These are phyloP conservation scores for Melanophora roralis DNA, from an alignment of 2,888 invertebrate genomes.

Conservation along the genomic window DNA sequence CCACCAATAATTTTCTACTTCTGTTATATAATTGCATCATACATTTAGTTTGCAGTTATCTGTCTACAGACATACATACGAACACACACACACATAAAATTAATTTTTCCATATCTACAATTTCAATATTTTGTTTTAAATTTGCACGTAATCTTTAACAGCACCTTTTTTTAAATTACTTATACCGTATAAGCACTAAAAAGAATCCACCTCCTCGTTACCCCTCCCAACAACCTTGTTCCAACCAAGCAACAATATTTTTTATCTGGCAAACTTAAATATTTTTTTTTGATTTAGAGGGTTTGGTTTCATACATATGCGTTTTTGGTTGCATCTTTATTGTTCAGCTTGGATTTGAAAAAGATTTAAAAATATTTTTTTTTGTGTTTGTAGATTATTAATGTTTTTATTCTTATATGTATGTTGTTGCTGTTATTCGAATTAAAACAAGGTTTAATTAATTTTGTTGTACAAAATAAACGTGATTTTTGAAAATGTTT, in stretches of 20 bases:
- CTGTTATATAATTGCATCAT: constrained; percentile 52
- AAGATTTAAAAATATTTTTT: constrained; percentile 29
- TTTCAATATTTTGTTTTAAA: constrained; percentile 15
- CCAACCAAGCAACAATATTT: constrained; percentile 43
- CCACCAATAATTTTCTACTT: constrained; percentile 15
- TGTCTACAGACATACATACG: too few relatives aligned
- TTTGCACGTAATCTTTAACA: constrained; percentile 55
- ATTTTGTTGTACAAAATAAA: constrained; percentile 42
- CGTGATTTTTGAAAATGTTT: constrained; percentile 54
- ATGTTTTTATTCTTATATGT: constrained; percentile 31
- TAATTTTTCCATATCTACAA: constrained; percentile 30
- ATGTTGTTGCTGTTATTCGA: constrained; percentile 10
- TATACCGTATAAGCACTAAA: constrained; percentile 31
- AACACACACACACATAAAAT: not conserved
- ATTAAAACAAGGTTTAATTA: constrained; percentile 31
- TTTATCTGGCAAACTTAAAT: constrained; percentile 34
- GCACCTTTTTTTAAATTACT: constrained; percentile 45
- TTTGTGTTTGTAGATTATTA: constrained; percentile 19
- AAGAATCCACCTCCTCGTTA: not conserved
- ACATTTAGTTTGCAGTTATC: not conserved
- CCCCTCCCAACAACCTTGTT: not conserved
- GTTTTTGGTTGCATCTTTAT: constrained; percentile 52
- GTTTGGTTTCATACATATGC: not conserved
- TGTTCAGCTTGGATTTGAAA: constrained; percentile 39
- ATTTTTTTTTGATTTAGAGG: not conserved